Percentiles rank a stretch among this genome's conserved stretches.
Evolutionary conservation across 1,140 invertebrate species (phyloP).

Genomic region (Mya arenaria): DNA sequence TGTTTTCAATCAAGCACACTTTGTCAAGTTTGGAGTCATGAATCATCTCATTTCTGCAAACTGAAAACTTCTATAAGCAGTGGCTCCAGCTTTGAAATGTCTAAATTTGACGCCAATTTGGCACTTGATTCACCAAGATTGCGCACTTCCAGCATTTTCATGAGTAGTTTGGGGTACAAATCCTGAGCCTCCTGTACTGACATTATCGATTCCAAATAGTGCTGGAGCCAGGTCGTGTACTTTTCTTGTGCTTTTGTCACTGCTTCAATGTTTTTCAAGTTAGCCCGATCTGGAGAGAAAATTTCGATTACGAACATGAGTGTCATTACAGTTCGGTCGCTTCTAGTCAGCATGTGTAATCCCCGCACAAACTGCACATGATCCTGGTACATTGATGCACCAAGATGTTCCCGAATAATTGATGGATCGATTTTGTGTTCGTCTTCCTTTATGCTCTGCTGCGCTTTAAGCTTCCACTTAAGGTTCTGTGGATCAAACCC

Average conservation of each 20-base stretch:
- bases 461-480: constrained; percentile 85
- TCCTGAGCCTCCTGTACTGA: constrained; percentile 88
- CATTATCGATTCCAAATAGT: constrained; percentile 92
- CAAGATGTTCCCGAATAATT: constrained; percentile 86
- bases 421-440: constrained; percentile 87
- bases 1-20: no score
- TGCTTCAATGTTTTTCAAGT: constrained; percentile 91
- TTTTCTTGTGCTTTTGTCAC: constrained; percentile 95
- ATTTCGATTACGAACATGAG: constrained; percentile 94
- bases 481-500: constrained; percentile 91
- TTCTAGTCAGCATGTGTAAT: constrained; percentile 82
- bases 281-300: constrained; percentile 91
- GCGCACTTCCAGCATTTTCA: constrained; percentile 89
- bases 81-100: constrained; percentile 73
- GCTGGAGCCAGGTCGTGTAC: constrained; percentile 92
- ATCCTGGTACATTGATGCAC: constrained; percentile 69
- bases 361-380: constrained; percentile 73
- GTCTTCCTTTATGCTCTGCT: constrained; percentile 30
- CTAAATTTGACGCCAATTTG: constrained; percentile 69
- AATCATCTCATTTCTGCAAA: constrained; percentile 72
- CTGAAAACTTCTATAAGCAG: constrained; percentile 74
- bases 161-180: constrained; percentile 92
- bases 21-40: no score
- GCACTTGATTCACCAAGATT: constrained; percentile 72
- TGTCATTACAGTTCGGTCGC: constrained; percentile 93